phyloP scores from a whole-genome alignment of 2,113 vertebrate genomes.

The Psilopsiagon aymara region DNA sequence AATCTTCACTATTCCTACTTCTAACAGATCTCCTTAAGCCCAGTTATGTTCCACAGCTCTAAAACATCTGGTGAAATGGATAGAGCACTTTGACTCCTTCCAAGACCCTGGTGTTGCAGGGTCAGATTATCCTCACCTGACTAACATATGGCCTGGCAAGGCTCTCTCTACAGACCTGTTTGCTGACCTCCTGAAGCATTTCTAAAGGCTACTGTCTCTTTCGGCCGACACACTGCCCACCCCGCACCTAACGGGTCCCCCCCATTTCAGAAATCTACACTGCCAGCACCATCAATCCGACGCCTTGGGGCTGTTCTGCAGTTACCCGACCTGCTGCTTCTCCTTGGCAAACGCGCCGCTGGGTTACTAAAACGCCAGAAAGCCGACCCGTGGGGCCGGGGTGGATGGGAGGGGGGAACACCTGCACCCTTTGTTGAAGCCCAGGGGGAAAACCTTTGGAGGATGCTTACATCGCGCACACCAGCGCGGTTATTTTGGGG shows the following conservation, averaged over 20 bases:
- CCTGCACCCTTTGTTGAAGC: neutral
- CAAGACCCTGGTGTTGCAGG: neutral
- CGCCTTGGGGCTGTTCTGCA: neutral
- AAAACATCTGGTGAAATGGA: neutral
- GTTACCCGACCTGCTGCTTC: neutral
- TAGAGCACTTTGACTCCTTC: neutral
- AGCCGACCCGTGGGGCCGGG: neutral
- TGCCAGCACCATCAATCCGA: neutral
- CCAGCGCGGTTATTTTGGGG: accelerated
- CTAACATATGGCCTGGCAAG: neutral
- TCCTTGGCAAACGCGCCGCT: neutral
- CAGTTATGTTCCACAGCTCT: neutral
- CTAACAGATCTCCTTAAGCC: neutral
- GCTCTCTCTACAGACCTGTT: neutral
- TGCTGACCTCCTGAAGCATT: neutral
- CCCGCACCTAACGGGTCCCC: neutral
- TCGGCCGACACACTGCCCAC: neutral
- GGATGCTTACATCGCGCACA: neutral
- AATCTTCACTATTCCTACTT: neutral
- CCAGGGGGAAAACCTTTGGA: neutral
- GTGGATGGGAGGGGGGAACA: neutral
- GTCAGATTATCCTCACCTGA: neutral
- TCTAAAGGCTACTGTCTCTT: neutral
- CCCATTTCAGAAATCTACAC: neutral
- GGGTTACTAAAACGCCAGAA: accelerated